Conservation (phyloP, 2,113 vertebrate genomes). For the Colaptes auratus region DNA sequence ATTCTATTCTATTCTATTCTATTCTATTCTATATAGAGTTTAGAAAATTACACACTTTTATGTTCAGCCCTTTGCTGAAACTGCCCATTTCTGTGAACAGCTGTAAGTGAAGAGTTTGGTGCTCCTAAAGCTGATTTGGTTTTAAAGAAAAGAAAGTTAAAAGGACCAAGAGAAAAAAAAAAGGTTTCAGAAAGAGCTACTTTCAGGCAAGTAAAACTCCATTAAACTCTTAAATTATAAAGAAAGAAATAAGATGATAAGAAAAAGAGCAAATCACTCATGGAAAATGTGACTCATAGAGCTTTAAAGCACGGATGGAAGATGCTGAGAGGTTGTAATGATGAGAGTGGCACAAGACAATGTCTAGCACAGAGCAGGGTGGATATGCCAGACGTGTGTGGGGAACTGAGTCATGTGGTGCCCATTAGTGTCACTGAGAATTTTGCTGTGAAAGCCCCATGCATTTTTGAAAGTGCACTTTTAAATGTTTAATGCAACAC, state of each 20-base stretch:
- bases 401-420: not conserved
- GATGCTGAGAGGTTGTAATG: not conserved
- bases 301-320: not conserved
- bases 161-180: fast-evolving
- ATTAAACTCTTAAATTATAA: not conserved
- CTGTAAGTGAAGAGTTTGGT: not conserved
- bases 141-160: not conserved
- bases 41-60: not conserved
- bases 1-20: too few species aligned
- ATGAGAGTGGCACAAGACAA: not conserved
- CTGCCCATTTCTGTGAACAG: not conserved
- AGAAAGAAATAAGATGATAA: not conserved
- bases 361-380: not conserved
- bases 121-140: not conserved
- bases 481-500: conserved; percentile 15
- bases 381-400: not conserved
- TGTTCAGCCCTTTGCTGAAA: not conserved
- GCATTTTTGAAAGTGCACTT: conserved; percentile 14
- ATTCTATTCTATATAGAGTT: not conserved
- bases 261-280: not conserved
- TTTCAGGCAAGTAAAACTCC: not conserved
- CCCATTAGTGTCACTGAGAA: not conserved
- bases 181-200: fast-evolving
- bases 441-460: not conserved
- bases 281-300: not conserved